Base-by-base conservation (phyloP, 2,113 vertebrate species). In the Oreochromis spilurus region DNA sequence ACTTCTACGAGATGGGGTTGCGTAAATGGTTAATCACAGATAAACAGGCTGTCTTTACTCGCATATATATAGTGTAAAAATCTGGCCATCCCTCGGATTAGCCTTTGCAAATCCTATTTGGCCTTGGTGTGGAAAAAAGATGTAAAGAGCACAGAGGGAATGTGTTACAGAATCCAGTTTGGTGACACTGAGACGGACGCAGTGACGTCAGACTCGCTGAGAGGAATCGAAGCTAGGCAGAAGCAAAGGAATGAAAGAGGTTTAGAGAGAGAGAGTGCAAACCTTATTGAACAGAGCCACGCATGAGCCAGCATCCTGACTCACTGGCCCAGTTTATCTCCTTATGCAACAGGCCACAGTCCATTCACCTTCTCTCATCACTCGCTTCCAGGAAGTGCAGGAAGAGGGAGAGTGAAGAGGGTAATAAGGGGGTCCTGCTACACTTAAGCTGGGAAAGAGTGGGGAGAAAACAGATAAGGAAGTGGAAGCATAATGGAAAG, bases 261-360 rank as follows among this genome's bases (percentile, higher is more conserved):
- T 24, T 79, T 50, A 77, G 78, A 81, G 31, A 80, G 31, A 80
- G 88, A 80, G 84, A 45, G 77, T 12, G 52, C 7, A 24, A 55
- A 29, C 29, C 81, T 60, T 86, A 88, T 65, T 87, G 88, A 94
- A 85, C 75, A 85, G 86, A 83, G 72, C 83, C 87, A 62, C 79
- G 65, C 80, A 86, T 79, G 58, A 91, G 77, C 88, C 83, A 84
- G 84, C 60, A 79, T 92, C 87, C 93, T 89, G 85, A 92, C 92
- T 95, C 91, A 92, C 82, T 89, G 88, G 86, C 89, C 91, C 80
- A 90, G 55, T 94, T 94, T 84, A 84, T 89, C 26, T 83, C 52
- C 87, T 93, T 93, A 92, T 86, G 83, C 90, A 94, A 93, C 86
- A 88, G 53, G 83, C 88, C 84, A 70, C 72, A 83, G 91, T 84